Percentiles rank a stretch among this genome's conserved stretches.
Evolutionary conservation across 2,113 vertebrate species (phyloP).

Genomic region (Gila orcuttii): DNA sequence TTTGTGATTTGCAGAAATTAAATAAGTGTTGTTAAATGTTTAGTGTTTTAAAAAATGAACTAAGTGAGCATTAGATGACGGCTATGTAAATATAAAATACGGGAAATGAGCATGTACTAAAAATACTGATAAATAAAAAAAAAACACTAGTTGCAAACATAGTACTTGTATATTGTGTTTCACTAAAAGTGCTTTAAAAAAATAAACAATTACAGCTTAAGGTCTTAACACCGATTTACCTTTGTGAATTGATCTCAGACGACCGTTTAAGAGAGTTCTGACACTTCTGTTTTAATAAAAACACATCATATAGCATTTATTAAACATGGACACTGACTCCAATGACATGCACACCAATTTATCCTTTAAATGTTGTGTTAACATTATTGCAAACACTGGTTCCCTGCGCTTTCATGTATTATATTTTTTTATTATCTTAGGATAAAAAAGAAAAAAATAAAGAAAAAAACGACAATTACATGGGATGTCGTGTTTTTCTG

Average conservation of each 20-base stretch:
- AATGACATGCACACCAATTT: slow-evolving; percentile 77
- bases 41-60: too few species aligned
- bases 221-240: slow-evolving; percentile 58
- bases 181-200: too few species aligned
- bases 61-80: too few species aligned
- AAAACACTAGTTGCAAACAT: too few species aligned
- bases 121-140: too few species aligned
- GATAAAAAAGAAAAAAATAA: slow-evolving; percentile 72
- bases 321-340: slow-evolving; percentile 77
- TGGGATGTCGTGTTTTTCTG: slow-evolving; percentile 79
- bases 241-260: slow-evolving; percentile 31
- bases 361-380: slow-evolving; percentile 75
- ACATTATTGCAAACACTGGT: slow-evolving; percentile 79
- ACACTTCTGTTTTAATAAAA: slow-evolving; percentile 70
- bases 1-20: too few species aligned
- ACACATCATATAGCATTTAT: slow-evolving; percentile 80
- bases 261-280: slow-evolving; percentile 57
- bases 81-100: too few species aligned
- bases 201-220: background rate
- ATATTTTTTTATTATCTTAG: slow-evolving; percentile 82
- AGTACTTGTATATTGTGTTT: too few species aligned
- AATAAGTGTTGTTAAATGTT: too few species aligned
- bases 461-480: slow-evolving; percentile 83
- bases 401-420: slow-evolving; percentile 81
- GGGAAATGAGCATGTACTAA: too few species aligned